Evolutionary conservation across 2,888 invertebrate species (phyloP), one percentile per base, ranked within the genome.

Genomic region (Tinea semifulvella): DNA sequence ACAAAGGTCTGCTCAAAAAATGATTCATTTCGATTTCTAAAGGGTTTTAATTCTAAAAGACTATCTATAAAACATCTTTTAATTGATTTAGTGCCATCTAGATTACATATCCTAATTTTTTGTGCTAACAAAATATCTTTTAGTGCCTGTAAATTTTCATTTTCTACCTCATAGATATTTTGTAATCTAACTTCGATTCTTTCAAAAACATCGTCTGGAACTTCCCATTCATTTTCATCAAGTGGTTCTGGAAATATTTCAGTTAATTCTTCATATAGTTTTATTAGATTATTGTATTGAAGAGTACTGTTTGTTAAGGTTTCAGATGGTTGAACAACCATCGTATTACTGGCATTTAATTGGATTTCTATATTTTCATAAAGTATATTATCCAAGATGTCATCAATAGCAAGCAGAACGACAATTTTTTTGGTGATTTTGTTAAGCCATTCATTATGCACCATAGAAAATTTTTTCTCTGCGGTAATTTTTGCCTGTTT

Each of bases 1-100:
- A 82, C 65, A 54, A 79, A 82, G 3, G 84, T 83, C 58, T 82
- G 73, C 59, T 88, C 88, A 46, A 88, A 81, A 49, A 82, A 60
- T 0, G 85, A 85, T 46, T 63, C 53, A 46, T 66, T 72, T 51
- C 84, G 66, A 51, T 70, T 71, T 55, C 80, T 73, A 13, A 81
- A 54, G 36, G 48, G 48, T 3, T 58, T 53, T 42, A 79, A 49
- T 50, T 65, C 63, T 1, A 54, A 57, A 46, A 77, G 56, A 42
- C 59, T 50, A 43, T 50, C 43, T 50, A 66, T 63, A 4, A 56
- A 46, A 28, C 75, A 58, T 61, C 74, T 73, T 26, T 54, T 51
- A 27, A 65, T 50, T 2, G 69, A 49, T 47, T 66, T 69, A 18
- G 71, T 67, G 3, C 68, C 69, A 54, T 84, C 61, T 2, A 86